Percentiles rank a stretch among this genome's conserved stretches.
Conservation (phyloP, 1,140 invertebrate genomes). For the Venturia canescens region DNA sequence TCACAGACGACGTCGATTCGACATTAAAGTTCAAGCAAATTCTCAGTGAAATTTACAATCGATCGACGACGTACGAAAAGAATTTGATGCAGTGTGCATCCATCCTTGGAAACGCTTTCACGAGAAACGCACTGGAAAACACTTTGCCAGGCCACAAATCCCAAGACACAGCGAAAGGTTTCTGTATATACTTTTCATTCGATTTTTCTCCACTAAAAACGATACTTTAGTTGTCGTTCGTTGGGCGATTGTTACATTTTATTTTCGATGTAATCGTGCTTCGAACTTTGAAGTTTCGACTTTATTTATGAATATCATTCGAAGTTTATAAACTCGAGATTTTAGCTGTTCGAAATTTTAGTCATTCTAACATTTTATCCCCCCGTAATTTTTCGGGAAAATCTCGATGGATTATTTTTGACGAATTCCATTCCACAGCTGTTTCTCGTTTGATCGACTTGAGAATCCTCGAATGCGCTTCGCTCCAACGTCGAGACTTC, state of each 20-base stretch:
- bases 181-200: conserved; percentile 51
- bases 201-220: neutral
- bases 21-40: conserved; percentile 29
- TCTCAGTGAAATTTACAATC: conserved; percentile 48
- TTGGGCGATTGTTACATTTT: too few relatives aligned
- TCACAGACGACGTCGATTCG: conserved; percentile 4
- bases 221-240: too few relatives aligned
- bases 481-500: conserved; percentile 66
- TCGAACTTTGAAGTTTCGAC: too few relatives aligned
- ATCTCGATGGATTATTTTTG: too few relatives aligned
- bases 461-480: conserved; percentile 78
- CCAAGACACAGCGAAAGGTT: conserved; percentile 70
- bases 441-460: conserved; percentile 77
- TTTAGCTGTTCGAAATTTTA: too few relatives aligned
- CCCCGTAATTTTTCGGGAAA: too few relatives aligned
- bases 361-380: too few relatives aligned
- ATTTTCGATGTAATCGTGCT: too few relatives aligned
- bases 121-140: conserved; percentile 74
- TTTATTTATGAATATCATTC: too few relatives aligned
- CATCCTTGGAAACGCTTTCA: conserved; percentile 78
- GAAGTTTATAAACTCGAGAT: too few relatives aligned
- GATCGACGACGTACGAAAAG: conserved; percentile 77
- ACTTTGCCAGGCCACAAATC: conserved; percentile 71
- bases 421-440: conserved; percentile 64
- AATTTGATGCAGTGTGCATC: conserved; percentile 78